Percentiles rank a stretch among this genome's conserved stretches.
These are phyloP conservation scores for Plebejus argus DNA, from an alignment of 2,888 invertebrate species.

Conservation along the genomic window DNA sequence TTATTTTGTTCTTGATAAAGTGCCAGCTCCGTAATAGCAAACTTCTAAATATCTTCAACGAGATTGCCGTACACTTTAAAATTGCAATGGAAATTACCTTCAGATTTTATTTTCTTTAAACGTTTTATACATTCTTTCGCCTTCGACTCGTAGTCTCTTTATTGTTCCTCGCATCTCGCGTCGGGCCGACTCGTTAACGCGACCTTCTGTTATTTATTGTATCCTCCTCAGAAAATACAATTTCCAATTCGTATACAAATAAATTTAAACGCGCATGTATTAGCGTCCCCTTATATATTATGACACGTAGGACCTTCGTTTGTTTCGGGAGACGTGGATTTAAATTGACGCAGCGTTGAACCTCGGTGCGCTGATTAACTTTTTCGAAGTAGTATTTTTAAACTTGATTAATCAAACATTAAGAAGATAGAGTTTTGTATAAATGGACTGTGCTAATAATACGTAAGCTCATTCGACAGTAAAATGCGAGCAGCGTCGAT, in stretches of 20 bases:
- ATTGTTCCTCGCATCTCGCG: conserved; percentile 72
- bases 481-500: conserved; percentile 63
- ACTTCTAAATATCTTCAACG: conserved; percentile 30
- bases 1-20: conserved; percentile 45
- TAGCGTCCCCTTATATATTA: conserved; percentile 45
- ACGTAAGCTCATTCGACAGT: conserved; percentile 49
- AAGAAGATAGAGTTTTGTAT: background rate
- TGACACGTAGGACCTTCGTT: conserved; percentile 39
- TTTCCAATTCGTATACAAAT: conserved; percentile 72
- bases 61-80: conserved; percentile 33
- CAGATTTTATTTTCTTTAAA: conserved; percentile 39
- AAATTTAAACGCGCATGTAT: conserved; percentile 63
- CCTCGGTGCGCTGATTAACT: conserved; percentile 13
- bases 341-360: conserved; percentile 9
- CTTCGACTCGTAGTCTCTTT: conserved; percentile 66
- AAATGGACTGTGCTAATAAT: background rate
- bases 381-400: background rate
- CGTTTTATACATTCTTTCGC: conserved; percentile 58
- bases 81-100: conserved; percentile 29
- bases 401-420: background rate
- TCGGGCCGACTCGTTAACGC: conserved; percentile 74
- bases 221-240: conserved; percentile 77
- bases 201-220: conserved; percentile 78
- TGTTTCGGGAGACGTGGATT: conserved; percentile 26
- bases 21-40: conserved; percentile 42